Conservation (phyloP, 2,888 invertebrate species). For the Hirtodrosophila alboralis region DNA sequence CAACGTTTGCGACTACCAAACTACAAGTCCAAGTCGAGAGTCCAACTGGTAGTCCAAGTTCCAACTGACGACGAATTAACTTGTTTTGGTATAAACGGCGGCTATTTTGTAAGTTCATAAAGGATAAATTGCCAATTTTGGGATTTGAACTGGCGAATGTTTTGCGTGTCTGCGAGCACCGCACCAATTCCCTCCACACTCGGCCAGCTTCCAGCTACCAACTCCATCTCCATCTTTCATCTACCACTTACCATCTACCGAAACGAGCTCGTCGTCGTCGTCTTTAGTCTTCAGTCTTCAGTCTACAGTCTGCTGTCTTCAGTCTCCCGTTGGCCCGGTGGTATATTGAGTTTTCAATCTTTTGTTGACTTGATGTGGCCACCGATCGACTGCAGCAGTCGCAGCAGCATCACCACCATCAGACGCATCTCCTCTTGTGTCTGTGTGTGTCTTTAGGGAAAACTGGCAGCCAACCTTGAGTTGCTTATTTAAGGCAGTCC, state of each 20-base stretch:
- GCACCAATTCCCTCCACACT: conserved; percentile 3
- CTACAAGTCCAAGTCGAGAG: conserved; percentile 32
- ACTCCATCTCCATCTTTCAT: conserved; percentile 52
- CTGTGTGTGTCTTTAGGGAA: conserved; percentile 73
- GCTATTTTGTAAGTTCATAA: conserved; percentile 83
- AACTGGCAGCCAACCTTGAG: conserved; percentile 80
- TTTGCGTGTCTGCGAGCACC: conserved; percentile 70
- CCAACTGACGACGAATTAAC: conserved; percentile 75
- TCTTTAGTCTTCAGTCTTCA: conserved; percentile 5
- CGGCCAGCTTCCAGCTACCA: conserved; percentile 13
- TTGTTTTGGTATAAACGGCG: conserved; percentile 82
- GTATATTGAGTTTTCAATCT: conserved; percentile 82
- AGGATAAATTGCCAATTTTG: conserved; percentile 82
- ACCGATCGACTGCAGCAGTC: conserved; percentile 68
- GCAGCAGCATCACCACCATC: conserved; percentile 4
- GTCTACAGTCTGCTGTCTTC: conserved; percentile 16
- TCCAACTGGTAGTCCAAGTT: conserved; percentile 34
- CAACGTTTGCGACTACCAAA: conserved; percentile 28
- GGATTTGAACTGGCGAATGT: conserved; percentile 80
- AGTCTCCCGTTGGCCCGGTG: conserved; percentile 59
- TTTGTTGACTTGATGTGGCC: conserved; percentile 80
- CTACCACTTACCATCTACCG: conserved; percentile 48
- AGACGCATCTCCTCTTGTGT: conserved; percentile 3
- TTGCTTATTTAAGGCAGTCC: conserved; percentile 79
- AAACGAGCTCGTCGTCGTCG: conserved; percentile 25